Evolutionary conservation across 2,888 invertebrate species (phyloP).

Genomic region (Phragmatobia fuliginosa): DNA sequence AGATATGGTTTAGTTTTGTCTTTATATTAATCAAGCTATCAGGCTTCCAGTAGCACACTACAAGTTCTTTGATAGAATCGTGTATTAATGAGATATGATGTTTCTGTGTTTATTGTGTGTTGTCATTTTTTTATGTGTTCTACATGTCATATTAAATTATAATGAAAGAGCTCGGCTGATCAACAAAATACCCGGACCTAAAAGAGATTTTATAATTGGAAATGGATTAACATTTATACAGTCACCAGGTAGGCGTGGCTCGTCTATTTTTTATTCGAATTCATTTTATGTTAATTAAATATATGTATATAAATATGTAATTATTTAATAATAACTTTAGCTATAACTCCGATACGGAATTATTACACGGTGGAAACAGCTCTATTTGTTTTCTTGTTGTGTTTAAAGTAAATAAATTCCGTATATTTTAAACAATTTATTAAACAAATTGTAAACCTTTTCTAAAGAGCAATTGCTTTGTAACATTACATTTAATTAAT

Average conservation of each 20-base stretch:
- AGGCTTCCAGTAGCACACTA: neutral
- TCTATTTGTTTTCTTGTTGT: no score
- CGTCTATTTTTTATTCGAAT: neutral
- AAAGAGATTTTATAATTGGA: conserved; percentile 17
- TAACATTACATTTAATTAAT: no score
- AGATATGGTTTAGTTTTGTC: no score
- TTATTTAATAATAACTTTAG: no score
- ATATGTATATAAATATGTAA: no score
- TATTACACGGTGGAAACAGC: no score
- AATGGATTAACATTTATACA: conserved; percentile 12
- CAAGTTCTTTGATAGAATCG: neutral
- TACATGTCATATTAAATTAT: conserved; percentile 15
- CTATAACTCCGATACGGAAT: no score
- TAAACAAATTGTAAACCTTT: no score
- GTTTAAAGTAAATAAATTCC: no score
- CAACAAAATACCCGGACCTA: conserved; percentile 20
- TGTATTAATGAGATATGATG: conserved; percentile 2
- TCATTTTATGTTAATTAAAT: neutral
- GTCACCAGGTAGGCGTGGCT: conserved; percentile 14
- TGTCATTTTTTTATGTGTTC: conserved; percentile 7
- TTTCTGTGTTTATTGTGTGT: conserved; percentile 7
- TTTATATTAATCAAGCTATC: no score
- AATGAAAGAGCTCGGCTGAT: conserved; percentile 20
- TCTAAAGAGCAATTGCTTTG: no score
- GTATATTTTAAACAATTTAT: no score